These are phyloP conservation scores for Uloborus plumipes DNA, from an alignment of 2,888 invertebrate genomes.

Conservation along the genomic window DNA sequence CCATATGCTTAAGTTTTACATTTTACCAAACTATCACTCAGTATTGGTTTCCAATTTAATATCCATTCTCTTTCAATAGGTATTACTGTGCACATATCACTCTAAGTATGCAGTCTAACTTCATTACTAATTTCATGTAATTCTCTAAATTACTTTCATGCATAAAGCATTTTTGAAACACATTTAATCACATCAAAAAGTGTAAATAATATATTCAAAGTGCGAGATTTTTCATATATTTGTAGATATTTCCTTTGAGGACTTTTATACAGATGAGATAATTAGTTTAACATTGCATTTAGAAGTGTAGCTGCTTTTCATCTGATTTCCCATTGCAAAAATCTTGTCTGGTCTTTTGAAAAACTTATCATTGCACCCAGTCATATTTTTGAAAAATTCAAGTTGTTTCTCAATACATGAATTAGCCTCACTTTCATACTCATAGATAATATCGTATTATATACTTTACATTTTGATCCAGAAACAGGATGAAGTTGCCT, in stretches of 20 bases:
- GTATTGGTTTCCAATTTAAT: neutral
- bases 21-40: neutral
- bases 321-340: no score
- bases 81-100: conserved; percentile 6
- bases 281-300: no score
- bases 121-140: neutral
- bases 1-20: no score
- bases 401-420: neutral
- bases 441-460: no score
- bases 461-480: no score
- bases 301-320: no score
- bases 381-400: conserved; percentile 1
- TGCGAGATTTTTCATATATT: no score
- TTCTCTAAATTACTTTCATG: neutral
- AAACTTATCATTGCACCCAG: conserved; percentile 19
- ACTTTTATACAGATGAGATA: no score
- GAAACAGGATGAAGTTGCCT: no score
- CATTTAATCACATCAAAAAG: neutral
- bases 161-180: neutral
- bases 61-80: neutral
- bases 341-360: no score
- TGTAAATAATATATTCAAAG: neutral
- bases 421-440: no score
- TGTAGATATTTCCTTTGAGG: no score
- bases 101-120: neutral